A percentile compares a stretch with the other conserved stretches of the same genome.
Conservation (phyloP, 2,797 vertebrate species). For the Setipinna tenuifilis region DNA sequence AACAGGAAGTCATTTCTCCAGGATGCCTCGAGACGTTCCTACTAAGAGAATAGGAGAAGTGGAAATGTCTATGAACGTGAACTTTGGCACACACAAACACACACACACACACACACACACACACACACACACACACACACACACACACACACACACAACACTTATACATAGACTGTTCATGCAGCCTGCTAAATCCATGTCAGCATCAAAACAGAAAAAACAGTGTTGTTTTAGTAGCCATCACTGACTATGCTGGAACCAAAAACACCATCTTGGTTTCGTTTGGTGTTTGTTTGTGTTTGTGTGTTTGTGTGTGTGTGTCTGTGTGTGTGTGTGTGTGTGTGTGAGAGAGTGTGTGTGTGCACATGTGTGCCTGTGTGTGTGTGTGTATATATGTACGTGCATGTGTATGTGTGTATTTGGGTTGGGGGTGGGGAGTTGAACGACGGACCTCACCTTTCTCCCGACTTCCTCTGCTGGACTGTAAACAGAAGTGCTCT, state of each 20-base stretch:
- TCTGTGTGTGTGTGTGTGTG: not conserved
- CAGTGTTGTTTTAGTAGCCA: constrained; percentile 44
- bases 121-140: not conserved
- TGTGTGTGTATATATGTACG: not conserved
- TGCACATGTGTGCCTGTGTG: not conserved
- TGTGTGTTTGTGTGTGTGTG: not conserved
- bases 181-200: not conserved
- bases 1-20: not conserved
- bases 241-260: constrained; percentile 52
- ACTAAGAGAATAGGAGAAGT: constrained; percentile 30
- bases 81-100: not conserved
- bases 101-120: constrained; percentile 25
- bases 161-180: not conserved
- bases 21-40: constrained; percentile 19
- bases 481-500: constrained; percentile 63
- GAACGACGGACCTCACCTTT: constrained; percentile 9
- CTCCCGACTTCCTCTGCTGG: constrained; percentile 60
- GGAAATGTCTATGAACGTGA: not conserved
- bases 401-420: not conserved
- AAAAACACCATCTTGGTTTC: constrained; percentile 62
- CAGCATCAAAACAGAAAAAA: constrained; percentile 40
- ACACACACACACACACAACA: constrained; percentile 1
- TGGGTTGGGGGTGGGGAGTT: not conserved
- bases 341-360: not conserved
- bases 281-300: constrained; percentile 50